Percentiles rank a stretch among this genome's conserved stretches.
Conservation (phyloP, 2,888 invertebrate genomes). For the Cremastinae sp. region DNA sequence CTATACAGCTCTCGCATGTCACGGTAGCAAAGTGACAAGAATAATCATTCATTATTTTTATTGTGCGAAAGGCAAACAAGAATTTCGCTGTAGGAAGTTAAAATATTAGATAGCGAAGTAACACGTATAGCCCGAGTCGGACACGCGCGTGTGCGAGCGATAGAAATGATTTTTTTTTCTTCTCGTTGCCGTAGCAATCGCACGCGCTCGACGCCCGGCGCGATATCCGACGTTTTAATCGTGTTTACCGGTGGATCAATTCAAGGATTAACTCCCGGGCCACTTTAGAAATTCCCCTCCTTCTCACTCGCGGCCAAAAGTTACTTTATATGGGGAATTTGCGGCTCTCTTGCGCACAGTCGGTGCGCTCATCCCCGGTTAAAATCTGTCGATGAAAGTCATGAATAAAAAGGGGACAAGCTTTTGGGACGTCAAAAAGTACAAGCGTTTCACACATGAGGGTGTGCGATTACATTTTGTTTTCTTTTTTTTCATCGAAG, state of each 20-base stretch:
- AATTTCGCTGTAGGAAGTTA: constrained; percentile 20
- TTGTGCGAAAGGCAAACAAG: constrained; percentile 75
- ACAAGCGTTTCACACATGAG: not conserved
- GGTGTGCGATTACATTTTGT: constrained; percentile 20
- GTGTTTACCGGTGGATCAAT: constrained; percentile 77
- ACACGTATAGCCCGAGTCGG: not conserved
- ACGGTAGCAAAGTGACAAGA: constrained; percentile 18
- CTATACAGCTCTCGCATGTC: constrained; percentile 6
- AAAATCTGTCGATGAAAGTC: constrained; percentile 39
- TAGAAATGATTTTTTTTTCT: constrained; percentile 53
- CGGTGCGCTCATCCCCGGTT: constrained; percentile 7
- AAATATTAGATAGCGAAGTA: constrained; percentile 37
- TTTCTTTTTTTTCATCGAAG: no score
- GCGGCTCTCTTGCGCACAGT: constrained; percentile 9
- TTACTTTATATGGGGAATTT: constrained; percentile 37
- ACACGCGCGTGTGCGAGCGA: constrained; percentile 19
- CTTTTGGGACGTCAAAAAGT: not conserved
- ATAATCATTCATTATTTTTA: constrained; percentile 71
- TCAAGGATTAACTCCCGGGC: constrained; percentile 75
- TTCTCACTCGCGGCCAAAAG: not conserved
- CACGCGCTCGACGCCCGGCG: constrained; percentile 34
- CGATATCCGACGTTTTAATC: constrained; percentile 73
- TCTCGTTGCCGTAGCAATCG: constrained; percentile 36
- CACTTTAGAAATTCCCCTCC: constrained; percentile 69
- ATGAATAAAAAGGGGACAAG: constrained; percentile 33